Evolutionary conservation across 2,797 vertebrate species (phyloP).

Genomic region (Nasua narica): DNA sequence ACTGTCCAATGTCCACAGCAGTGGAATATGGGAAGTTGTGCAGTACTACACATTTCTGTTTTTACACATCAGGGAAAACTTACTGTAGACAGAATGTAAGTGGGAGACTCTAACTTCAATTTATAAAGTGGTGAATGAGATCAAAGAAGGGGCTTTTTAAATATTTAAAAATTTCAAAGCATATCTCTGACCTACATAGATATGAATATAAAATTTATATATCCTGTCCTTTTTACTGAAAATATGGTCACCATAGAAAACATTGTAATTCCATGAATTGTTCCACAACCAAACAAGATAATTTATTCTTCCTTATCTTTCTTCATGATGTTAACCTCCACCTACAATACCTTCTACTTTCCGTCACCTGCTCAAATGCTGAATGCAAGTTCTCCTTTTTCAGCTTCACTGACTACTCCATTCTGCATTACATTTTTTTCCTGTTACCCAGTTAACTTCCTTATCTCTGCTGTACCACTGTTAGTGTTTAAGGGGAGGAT

Average conservation of each 20-base stretch:
- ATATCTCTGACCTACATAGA: background rate
- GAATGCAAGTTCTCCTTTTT: background rate
- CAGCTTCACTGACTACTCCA: background rate
- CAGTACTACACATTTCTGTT: background rate
- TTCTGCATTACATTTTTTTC: background rate
- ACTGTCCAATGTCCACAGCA: background rate
- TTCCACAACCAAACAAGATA: background rate
- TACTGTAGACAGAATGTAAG: background rate
- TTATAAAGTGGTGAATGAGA: background rate
- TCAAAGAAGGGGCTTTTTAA: background rate
- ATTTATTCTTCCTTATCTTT: background rate
- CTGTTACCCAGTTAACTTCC: background rate
- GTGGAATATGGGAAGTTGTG: background rate
- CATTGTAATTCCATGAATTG: background rate
- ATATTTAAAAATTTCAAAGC: background rate
- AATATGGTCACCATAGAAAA: background rate
- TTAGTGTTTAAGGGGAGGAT: background rate
- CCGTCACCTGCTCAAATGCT: background rate
- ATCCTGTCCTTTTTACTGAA: background rate
- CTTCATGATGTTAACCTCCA: background rate
- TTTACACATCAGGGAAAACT: background rate
- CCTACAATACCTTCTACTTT: background rate
- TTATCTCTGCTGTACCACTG: background rate
- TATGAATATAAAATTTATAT: background rate
- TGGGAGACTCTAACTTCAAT: background rate